phyloP scores from a whole-genome alignment of 2,888 invertebrate species.

The Lapara coniferarum region DNA sequence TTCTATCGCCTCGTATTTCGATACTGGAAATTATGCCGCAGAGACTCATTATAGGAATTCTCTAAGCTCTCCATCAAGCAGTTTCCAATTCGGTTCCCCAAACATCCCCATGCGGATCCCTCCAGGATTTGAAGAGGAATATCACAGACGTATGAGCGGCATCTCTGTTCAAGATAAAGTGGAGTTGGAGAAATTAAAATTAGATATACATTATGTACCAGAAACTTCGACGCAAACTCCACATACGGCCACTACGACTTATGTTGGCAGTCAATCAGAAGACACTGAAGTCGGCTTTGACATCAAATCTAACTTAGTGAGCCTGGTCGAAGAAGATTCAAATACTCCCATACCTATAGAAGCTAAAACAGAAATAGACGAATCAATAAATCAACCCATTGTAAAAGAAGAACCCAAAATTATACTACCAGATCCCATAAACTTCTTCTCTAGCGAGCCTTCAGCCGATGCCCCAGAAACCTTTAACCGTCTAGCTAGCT shows the following conservation, averaged over 20 bases:
- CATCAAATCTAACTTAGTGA: slow-evolving; percentile 37
- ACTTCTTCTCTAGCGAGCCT: slow-evolving; percentile 53
- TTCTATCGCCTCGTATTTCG: slow-evolving; percentile 73
- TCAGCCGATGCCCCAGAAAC: slow-evolving; percentile 40
- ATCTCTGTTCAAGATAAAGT: slow-evolving; percentile 35
- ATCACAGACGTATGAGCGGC: slow-evolving; percentile 45
- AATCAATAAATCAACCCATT: neutral
- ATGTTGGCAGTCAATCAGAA: slow-evolving; percentile 21
- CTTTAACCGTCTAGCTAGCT: slow-evolving; percentile 72
- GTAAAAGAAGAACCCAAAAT: slow-evolving; percentile 19
- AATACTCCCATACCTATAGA: slow-evolving; percentile 19
- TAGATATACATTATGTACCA: slow-evolving; percentile 44
- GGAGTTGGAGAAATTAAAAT: slow-evolving; percentile 25
- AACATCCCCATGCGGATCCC: slow-evolving; percentile 54
- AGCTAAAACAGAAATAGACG: slow-evolving; percentile 1
- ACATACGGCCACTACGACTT: slow-evolving; percentile 43
- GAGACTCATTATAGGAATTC: slow-evolving; percentile 71
- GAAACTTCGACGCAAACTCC: slow-evolving; percentile 60
- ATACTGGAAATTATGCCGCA: slow-evolving; percentile 76
- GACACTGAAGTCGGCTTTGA: slow-evolving; percentile 35
- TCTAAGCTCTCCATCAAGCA: slow-evolving; percentile 48
- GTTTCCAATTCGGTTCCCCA: slow-evolving; percentile 37
- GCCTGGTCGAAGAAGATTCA: slow-evolving; percentile 37
- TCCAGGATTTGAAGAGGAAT: slow-evolving; percentile 74
- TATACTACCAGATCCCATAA: slow-evolving; percentile 57